Conservation (phyloP, 2,888 invertebrate genomes). For the Nemotelus pantherinus region DNA sequence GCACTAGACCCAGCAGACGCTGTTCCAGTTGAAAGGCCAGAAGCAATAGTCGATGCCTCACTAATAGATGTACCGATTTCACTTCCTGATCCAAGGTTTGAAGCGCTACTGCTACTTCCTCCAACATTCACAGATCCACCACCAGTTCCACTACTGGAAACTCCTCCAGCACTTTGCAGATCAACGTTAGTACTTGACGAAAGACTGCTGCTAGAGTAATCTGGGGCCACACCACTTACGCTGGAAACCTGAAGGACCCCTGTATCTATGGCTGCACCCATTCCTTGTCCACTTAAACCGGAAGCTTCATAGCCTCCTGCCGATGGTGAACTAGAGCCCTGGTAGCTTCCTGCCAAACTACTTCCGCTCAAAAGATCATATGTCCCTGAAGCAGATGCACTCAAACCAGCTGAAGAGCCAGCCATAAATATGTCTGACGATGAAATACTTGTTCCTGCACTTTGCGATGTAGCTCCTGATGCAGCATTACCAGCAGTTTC, state of each 20-base stretch:
- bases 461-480: background rate
- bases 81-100: background rate
- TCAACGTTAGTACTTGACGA: background rate
- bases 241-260: conserved; percentile 15
- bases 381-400: background rate
- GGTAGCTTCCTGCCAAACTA: no score
- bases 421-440: background rate
- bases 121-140: no score
- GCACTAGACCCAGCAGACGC: background rate
- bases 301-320: no score
- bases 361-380: no score
- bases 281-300: background rate
- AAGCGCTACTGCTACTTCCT: background rate
- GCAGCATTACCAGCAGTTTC: background rate
- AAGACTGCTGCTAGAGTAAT: background rate
- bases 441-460: background rate
- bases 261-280: background rate
- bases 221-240: background rate
- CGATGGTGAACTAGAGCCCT: no score
- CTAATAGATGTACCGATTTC: background rate
- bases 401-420: background rate
- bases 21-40: background rate
- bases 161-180: background rate
- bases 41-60: background rate
- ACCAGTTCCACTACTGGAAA: background rate